phyloP scores from a whole-genome alignment of 1,140 invertebrate species.

The Leguminivora glycinivorella region DNA sequence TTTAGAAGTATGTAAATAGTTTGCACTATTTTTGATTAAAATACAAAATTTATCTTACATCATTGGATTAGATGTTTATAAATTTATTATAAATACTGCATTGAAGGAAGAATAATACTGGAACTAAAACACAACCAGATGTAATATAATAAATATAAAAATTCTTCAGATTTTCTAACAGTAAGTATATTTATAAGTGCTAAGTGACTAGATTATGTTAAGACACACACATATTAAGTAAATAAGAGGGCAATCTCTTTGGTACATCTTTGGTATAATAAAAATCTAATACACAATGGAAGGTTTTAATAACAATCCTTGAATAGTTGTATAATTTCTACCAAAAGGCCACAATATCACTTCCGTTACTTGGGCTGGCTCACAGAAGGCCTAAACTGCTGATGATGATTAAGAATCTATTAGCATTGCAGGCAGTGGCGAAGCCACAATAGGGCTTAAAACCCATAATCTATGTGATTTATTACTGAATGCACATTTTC shows the following conservation, averaged over 20 bases:
- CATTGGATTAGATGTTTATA: conserved; percentile 19
- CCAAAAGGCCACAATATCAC: conserved; percentile 64
- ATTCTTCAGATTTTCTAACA: no score
- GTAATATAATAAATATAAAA: no score
- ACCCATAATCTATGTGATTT: no score
- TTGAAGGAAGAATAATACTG: background rate
- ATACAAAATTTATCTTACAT: background rate
- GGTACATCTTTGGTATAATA: conserved; percentile 17
- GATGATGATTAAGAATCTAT: background rate
- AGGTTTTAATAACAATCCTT: conserved; percentile 50
- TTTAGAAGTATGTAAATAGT: conserved; percentile 8
- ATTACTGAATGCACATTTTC: no score
- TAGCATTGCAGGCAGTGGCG: background rate
- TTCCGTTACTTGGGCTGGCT: conserved; percentile 38
- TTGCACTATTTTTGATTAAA: background rate
- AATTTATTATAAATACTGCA: conserved; percentile 9
- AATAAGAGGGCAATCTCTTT: background rate
- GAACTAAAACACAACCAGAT: background rate
- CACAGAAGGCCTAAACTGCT: conserved; percentile 4
- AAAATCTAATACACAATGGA: conserved; percentile 54
- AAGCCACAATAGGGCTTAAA: no score
- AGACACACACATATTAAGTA: conserved; percentile 19
- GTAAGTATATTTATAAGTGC: conserved; percentile 19
- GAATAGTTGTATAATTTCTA: conserved; percentile 44
- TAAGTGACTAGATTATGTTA: conserved; percentile 19